Conservation (phyloP, 2,797 vertebrate species). For the Ptychobarbus kaznakovi region DNA sequence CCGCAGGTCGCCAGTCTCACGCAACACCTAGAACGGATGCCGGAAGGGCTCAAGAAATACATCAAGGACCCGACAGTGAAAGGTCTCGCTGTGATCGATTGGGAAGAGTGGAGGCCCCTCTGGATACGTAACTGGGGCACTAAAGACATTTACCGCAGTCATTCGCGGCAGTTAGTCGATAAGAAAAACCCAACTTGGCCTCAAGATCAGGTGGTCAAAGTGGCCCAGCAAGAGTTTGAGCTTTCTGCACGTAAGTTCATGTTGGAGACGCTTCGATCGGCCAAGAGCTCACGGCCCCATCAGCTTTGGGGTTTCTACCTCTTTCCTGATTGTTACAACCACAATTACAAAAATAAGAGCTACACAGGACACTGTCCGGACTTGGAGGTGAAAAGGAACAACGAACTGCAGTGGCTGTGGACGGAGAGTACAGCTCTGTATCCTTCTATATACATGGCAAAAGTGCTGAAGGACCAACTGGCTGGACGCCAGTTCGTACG, state of each 20-base stretch:
- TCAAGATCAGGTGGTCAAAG: constrained; percentile 78
- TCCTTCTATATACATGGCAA: constrained; percentile 91
- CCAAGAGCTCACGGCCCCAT: constrained; percentile 84
- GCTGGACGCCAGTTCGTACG: constrained; percentile 90
- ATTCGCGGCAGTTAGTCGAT: constrained; percentile 79
- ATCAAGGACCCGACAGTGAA: constrained; percentile 81
- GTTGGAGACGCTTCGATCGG: constrained; percentile 85
- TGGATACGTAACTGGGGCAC: constrained; percentile 96
- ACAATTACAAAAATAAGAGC: constrained; percentile 87
- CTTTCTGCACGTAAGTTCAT: constrained; percentile 86
- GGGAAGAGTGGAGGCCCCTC: constrained; percentile 97
- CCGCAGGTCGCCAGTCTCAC: constrained; percentile 88
- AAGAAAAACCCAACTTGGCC: constrained; percentile 78
- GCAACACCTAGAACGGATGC: constrained; percentile 81
- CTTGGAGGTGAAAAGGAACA: constrained; percentile 85
- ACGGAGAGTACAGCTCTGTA: constrained; percentile 91
- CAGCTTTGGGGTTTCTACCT: constrained; percentile 98
- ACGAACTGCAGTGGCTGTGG: constrained; percentile 94
- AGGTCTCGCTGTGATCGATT: constrained; percentile 93
- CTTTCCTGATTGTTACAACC: constrained; percentile 98
- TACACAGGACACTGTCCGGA: constrained; percentile 92
- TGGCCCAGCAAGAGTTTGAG: constrained; percentile 92
- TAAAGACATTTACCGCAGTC: constrained; percentile 89
- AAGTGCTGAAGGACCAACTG: constrained; percentile 76
- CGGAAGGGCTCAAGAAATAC: constrained; percentile 80